Evolutionary conservation across 1,140 invertebrate genomes (phyloP).

Genomic region (Wasmannia auropunctata): DNA sequence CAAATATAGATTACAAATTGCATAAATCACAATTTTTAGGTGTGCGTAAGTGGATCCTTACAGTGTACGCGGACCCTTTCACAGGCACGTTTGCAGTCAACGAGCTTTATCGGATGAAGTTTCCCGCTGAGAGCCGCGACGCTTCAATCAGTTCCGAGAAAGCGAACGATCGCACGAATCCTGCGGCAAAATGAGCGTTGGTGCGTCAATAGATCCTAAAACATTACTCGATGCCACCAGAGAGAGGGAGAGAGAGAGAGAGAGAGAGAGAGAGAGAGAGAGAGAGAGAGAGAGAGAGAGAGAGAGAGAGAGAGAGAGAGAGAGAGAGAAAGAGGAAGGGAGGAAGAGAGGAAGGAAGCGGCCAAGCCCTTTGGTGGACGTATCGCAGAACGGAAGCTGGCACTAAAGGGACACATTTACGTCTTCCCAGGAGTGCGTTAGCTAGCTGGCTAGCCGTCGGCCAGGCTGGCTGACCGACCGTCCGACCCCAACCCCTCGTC

Average conservation of each 20-base stretch:
- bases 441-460: constrained; percentile 60
- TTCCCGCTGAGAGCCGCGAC: neutral
- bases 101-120: constrained; percentile 8
- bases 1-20: neutral
- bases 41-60: neutral
- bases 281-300: neutral
- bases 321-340: neutral
- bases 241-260: neutral
- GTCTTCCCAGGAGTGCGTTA: constrained; percentile 80
- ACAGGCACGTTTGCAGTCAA: neutral
- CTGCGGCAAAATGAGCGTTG: constrained; percentile 4
- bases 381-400: constrained; percentile 73
- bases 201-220: constrained; percentile 14
- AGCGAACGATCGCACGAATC: constrained; percentile 9
- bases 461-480: constrained; percentile 38
- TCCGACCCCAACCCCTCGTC: constrained; percentile 10
- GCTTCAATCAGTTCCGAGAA: constrained; percentile 1
- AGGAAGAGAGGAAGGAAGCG: constrained; percentile 8
- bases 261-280: neutral
- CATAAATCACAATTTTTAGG: neutral
- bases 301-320: neutral
- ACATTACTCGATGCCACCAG: neutral
- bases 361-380: constrained; percentile 69
- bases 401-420: constrained; percentile 81
- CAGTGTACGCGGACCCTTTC: neutral